A percentile compares a stretch with the other conserved stretches of the same genome.
phyloP scores from a whole-genome alignment of 2,888 invertebrate species.

The Coecobrya sp. region DNA sequence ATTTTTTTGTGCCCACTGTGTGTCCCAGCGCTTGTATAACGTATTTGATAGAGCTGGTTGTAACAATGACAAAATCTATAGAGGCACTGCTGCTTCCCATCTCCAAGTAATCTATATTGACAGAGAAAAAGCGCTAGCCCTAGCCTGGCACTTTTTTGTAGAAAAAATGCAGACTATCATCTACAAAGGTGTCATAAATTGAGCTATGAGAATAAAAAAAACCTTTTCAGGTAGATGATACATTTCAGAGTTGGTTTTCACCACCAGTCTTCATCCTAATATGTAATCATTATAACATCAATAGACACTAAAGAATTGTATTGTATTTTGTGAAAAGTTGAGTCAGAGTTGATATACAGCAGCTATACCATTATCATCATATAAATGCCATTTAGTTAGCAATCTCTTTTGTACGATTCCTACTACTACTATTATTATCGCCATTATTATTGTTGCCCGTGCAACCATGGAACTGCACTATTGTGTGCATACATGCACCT shows the following conservation, averaged over 20 bases:
- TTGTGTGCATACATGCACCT: constrained; percentile 40
- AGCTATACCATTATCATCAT: not conserved
- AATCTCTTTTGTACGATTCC: not conserved
- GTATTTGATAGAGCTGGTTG: no score
- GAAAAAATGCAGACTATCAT: not conserved
- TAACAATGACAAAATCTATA: not conserved
- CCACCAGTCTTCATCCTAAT: not conserved
- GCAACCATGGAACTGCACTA: constrained; percentile 40
- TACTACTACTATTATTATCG: not conserved
- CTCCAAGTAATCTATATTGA: not conserved
- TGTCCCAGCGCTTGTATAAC: not conserved
- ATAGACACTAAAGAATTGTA: not conserved
- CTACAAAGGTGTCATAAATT: not conserved
- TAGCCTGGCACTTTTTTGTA: not conserved
- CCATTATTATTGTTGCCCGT: not conserved
- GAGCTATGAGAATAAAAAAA: not conserved
- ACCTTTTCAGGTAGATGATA: constrained; percentile 14
- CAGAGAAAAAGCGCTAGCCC: not conserved
- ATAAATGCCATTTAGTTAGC: not conserved
- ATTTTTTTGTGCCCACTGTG: not conserved
- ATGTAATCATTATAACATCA: not conserved
- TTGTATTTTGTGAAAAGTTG: not conserved
- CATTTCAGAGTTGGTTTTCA: not conserved
- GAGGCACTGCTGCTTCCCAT: not conserved
- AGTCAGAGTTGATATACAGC: not conserved